These are phyloP conservation scores for Callipepla squamata DNA, from an alignment of 2,113 vertebrate species.

Conservation along the genomic window DNA sequence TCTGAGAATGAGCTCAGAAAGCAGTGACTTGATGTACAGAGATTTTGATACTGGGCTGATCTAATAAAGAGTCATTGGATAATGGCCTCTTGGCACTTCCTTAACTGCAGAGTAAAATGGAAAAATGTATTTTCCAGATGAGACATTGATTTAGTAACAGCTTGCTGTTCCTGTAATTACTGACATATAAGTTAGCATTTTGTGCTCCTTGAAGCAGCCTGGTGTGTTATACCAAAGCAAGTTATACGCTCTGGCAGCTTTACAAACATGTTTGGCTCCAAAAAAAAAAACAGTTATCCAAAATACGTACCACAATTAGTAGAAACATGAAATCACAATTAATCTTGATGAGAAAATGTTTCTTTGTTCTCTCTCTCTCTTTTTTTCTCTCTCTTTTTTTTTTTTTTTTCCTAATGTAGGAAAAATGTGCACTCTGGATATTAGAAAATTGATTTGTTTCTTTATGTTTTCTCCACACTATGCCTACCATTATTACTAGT, in stretches of 20 bases:
- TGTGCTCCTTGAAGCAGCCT: not conserved
- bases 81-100: constrained; percentile 1
- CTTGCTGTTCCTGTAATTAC: constrained; percentile 41
- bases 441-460: not conserved
- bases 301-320: not conserved
- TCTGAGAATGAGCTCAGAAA: not conserved
- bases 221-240: not conserved
- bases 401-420: not conserved
- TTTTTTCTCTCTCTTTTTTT: too few relatives aligned
- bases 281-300: not conserved
- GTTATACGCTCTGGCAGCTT: not conserved
- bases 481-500: not conserved
- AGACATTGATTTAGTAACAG: constrained; percentile 54
- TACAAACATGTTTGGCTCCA: not conserved
- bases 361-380: too few relatives aligned
- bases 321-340: not conserved
- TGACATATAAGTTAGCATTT: not conserved
- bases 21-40: not conserved
- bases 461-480: not conserved
- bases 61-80: constrained; percentile 10
- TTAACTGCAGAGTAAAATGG: constrained; percentile 45
- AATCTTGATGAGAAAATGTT: not conserved
- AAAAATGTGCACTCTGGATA: accelerated
- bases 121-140: constrained; percentile 43
- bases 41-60: not conserved